phyloP scores from a whole-genome alignment of 2,888 invertebrate genomes.

The Eupithecia subumbrata region DNA sequence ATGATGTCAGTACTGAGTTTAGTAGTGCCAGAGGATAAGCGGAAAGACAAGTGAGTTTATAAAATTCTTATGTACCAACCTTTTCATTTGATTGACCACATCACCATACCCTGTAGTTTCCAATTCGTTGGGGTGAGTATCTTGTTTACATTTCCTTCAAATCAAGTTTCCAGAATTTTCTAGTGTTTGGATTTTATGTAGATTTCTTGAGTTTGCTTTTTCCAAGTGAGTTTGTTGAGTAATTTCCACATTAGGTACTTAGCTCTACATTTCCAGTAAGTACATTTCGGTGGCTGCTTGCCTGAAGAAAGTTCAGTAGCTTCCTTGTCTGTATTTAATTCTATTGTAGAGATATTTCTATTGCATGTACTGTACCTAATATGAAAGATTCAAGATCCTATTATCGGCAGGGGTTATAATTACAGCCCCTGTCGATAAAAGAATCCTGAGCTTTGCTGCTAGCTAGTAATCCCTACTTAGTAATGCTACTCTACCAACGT shows the following conservation, averaged over 20 bases:
- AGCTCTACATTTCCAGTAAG: neutral
- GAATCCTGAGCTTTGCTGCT: too few relatives aligned
- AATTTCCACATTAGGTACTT: neutral
- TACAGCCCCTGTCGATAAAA: neutral
- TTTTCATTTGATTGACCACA: neutral
- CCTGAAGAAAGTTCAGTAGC: neutral
- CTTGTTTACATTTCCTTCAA: neutral
- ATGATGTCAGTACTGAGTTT: conserved; percentile 81
- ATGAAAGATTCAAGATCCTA: too few relatives aligned
- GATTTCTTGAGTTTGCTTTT: neutral
- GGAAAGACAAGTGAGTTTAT: conserved; percentile 65
- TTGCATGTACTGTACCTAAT: too few relatives aligned
- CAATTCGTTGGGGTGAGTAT: neutral
- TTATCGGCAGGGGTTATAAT: too few relatives aligned
- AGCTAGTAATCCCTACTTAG: neutral
- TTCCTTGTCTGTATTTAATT: too few relatives aligned
- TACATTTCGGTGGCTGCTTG: neutral
- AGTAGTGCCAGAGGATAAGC: conserved; percentile 78
- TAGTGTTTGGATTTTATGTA: too few relatives aligned
- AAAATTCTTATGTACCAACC: neutral
- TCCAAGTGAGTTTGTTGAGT: neutral
- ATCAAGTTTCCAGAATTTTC: neutral
- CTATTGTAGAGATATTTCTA: too few relatives aligned
- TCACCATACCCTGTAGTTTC: neutral
- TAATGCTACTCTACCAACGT: neutral